phyloP scores from a whole-genome alignment of 2,113 vertebrate genomes.

The Ameiurus melas region DNA sequence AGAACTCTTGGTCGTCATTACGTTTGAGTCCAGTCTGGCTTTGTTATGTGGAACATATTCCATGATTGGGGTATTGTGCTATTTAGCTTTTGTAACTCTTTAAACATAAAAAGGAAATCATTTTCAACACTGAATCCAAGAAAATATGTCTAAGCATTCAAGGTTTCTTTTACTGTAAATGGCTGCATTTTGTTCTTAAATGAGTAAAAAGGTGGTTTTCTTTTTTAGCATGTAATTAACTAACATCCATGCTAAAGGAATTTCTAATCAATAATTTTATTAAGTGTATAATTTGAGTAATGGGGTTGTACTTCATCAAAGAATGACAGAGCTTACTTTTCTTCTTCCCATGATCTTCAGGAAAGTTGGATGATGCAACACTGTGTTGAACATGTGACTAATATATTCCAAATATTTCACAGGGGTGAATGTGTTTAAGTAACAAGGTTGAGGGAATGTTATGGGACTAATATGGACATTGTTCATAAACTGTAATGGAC shows the following conservation, averaged over 20 bases:
- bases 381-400: not conserved
- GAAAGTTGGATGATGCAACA: not conserved
- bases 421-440: not conserved
- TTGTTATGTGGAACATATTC: not conserved
- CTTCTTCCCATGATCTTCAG: not conserved
- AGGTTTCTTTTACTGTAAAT: too few relatives aligned
- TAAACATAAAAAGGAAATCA: not conserved
- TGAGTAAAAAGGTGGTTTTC: not conserved
- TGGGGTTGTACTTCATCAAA: too few relatives aligned
- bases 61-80: not conserved
- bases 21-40: not conserved
- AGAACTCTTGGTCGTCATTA: too few relatives aligned
- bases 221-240: not conserved
- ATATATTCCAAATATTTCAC: not conserved
- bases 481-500: not conserved
- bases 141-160: too few relatives aligned
- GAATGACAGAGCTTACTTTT: not conserved
- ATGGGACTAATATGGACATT: not conserved
- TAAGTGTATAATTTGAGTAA: too few relatives aligned
- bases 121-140: too few relatives aligned
- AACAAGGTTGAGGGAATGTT: not conserved
- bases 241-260: not conserved
- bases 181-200: too few relatives aligned
- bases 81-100: not conserved
- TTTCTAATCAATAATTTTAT: not conserved